Evolutionary conservation across 2,113 vertebrate species (phyloP).

Genomic region (Nycticryphes semicollaris): DNA sequence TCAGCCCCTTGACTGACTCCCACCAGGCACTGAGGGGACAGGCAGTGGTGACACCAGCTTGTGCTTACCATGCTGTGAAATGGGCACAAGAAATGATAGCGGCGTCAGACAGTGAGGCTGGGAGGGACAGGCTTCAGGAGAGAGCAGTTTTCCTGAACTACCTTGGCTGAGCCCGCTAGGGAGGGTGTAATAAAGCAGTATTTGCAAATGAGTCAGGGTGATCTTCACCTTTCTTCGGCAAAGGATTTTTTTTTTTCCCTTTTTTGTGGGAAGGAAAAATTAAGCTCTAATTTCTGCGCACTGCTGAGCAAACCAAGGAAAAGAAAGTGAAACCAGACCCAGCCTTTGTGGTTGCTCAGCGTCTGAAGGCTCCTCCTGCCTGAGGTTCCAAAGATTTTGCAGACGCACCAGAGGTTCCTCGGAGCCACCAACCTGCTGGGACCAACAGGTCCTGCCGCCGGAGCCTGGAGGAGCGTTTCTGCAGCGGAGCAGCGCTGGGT

Average conservation of each 20-base stretch:
- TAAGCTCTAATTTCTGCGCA: background rate
- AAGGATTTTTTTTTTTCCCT: background rate
- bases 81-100: too few relatives aligned
- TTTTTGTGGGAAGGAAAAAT: background rate
- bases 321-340: background rate
- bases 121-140: fast-evolving
- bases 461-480: background rate
- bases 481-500: background rate
- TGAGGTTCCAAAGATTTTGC: fast-evolving
- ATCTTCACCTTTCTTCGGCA: background rate
- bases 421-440: background rate
- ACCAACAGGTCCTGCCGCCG: fast-evolving
- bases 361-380: background rate
- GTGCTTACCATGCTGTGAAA: background rate
- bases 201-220: background rate
- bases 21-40: background rate
- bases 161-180: fast-evolving
- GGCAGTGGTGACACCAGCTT: background rate
- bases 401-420: background rate
- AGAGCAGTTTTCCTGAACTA: background rate
- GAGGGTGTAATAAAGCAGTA: background rate
- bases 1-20: background rate
- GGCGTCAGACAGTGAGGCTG: background rate
- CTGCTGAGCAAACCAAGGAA: background rate
- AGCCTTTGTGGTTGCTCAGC: fast-evolving